These are phyloP conservation scores for Vannuccia rotundouncinata DNA, from an alignment of 2,888 invertebrate species.

Conservation along the genomic window DNA sequence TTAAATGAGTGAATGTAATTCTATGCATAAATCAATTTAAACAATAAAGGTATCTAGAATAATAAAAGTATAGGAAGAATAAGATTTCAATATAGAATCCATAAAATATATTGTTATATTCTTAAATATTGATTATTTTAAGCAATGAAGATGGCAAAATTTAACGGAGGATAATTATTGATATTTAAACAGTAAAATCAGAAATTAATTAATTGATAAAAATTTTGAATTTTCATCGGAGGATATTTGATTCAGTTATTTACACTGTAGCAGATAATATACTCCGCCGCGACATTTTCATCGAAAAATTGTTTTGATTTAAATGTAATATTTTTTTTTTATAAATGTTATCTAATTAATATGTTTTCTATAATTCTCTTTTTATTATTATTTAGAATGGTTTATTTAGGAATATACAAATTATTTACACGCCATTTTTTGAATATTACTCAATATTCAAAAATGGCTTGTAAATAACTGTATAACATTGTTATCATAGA, in stretches of 20 bases:
- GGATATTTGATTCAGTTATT: neutral
- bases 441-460: neutral
- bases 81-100: no score
- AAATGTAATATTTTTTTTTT: neutral
- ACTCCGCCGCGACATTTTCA: neutral
- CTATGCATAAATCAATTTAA: no score
- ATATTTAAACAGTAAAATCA: neutral
- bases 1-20: no score
- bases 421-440: neutral
- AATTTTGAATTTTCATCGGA: neutral
- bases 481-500: neutral
- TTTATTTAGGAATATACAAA: neutral
- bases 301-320: neutral
- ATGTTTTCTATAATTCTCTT: neutral
- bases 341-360: neutral
- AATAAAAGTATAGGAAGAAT: no score
- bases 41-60: no score
- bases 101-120: no score
- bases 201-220: neutral
- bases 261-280: neutral
- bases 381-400: neutral
- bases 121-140: neutral
- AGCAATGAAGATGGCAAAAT: neutral
- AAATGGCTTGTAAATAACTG: neutral
- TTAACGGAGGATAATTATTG: neutral